Base-by-base conservation (phyloP, 2,888 invertebrate species). In the Zeuzera pyrina region DNA sequence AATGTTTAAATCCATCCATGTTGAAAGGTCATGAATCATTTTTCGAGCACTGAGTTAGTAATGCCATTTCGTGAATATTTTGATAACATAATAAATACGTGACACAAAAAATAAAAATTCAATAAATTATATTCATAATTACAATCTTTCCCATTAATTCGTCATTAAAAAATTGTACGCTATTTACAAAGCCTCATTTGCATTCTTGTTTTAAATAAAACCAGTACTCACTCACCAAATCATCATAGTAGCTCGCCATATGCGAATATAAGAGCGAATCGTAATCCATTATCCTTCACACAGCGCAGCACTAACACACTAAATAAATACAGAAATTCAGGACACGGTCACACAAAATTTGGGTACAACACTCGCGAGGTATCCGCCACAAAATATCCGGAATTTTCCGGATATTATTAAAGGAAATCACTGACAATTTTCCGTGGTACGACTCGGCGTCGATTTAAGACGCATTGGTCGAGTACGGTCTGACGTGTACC, bases 221-320 rank as follows among this genome's bases (percentile, higher is more conserved):
- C 16, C 15, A 31, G 19, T 24, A 32, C 15, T 32, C 40, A 58
- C 77, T 73, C 51, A 87, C 87, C 87, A 87, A 52, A 36, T 86
- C 84, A 53, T 88, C 88, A 57, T 88, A 88, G 68, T 88, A 88
- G 50, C 85, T 86, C 49, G 87, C 78, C 36, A 88, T 84, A 38
- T 88, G 88, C 49, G 88, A 86, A 66, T 86, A 87, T 49, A 88
- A 77, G 56, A 88, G 71, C 63, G 88, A 85, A 49, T 88, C 88
- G 84, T 88, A 88, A 87, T 88, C 88, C 88, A 88, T 88, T 59
- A 49, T 64, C n/a, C 45, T 31, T 34, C 32, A 33, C 28, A 31
- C 10, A 29, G 12, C 12, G 30, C 22, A 19, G 22, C 23, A 22
- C 19, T 12, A 25, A 42, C 39, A 37, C 41, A 38, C 39, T 24